phyloP scores from a whole-genome alignment of 2,888 invertebrate species.

The Calliphora vomitoria region DNA sequence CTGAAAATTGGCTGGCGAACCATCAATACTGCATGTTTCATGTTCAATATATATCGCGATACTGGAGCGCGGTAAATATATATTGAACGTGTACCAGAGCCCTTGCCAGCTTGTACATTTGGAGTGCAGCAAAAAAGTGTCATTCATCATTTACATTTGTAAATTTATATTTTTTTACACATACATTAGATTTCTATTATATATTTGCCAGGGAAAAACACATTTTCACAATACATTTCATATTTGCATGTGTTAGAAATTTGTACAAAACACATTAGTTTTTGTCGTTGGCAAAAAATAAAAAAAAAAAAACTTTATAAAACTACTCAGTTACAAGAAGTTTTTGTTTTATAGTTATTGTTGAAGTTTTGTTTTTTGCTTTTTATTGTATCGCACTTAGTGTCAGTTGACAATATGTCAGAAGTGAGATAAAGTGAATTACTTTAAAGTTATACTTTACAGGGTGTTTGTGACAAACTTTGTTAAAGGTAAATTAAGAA shows the following conservation, averaged over 20 bases:
- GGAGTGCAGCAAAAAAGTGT: constrained; percentile 19
- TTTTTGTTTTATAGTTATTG: neutral
- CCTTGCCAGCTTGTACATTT: too few species aligned
- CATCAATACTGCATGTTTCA: too few species aligned
- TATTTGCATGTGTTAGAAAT: constrained; percentile 21
- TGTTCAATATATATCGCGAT: too few species aligned
- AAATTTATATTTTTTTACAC: neutral
- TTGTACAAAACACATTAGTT: constrained; percentile 12
- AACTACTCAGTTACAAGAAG: constrained; percentile 16
- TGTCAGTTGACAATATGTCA: constrained; percentile 43
- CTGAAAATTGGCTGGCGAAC: too few species aligned
- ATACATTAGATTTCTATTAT: neutral
- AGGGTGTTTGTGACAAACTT: too few species aligned
- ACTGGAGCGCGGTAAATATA: too few species aligned
- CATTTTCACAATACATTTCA: neutral
- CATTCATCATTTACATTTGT: constrained; percentile 60
- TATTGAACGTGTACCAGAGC: too few species aligned
- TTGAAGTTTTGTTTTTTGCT: constrained; percentile 9
- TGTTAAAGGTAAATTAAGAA: too few species aligned
- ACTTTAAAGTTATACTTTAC: neutral
- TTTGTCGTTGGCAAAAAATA: constrained; percentile 2
- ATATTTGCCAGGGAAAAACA: constrained; percentile 14
- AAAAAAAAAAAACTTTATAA: neutral
- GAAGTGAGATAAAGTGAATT: constrained; percentile 6
- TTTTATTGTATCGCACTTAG: constrained; percentile 15